Evolutionary conservation across 2,113 vertebrate genomes (phyloP), one percentile per base, ranked within the genome.

Genomic region (Baryphthengus martii): DNA sequence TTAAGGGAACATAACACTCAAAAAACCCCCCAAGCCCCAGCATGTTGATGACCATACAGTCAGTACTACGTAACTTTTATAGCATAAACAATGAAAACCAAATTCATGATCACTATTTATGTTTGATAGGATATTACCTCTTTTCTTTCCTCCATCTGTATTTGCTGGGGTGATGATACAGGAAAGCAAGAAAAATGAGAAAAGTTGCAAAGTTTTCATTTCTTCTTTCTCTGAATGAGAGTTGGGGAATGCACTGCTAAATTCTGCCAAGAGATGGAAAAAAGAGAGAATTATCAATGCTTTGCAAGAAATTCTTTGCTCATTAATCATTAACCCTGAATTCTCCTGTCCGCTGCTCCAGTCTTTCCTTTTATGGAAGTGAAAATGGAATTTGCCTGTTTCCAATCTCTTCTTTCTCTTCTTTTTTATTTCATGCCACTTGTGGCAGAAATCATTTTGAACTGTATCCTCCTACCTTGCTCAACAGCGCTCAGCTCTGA

Each of bases 291-390:
- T 88, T 92, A 81, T 90, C 88, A 95, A 49, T 83, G 82, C 83
- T 95, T 86, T 85, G 95, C 82, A 66, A 94, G 85, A 73, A 92
- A 75, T 91, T 92, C 96, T 77, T 83, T 81, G 56, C 58, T 52
- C 28, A 71, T 98, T 98, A 98, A 98, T 98, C 53, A 98, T 98
- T 98, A 98, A 98, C 98, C 50, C 87, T 85, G 44, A 81, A 93
- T 80, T 85, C 20, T 72, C 40, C 58, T 80, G 28, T 67, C 62
- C 26, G 35, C 61, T 58, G 37, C 62, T 67, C 55, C 6, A 1
- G 33, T 62, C 25, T 86, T 86, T 90, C 78, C 90, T 79, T 96
- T 65, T 94, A 94, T 88, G 55, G 88, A 71, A 85, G 37, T 61
- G 17, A 67, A 85, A 75, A 42, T 11, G 7, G 17, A 80, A 89